A percentile compares a stretch with the other conserved stretches of the same genome.
Evolutionary conservation across 2,797 vertebrate species (phyloP).

Genomic region (Myoxocephalus aenaeus): DNA sequence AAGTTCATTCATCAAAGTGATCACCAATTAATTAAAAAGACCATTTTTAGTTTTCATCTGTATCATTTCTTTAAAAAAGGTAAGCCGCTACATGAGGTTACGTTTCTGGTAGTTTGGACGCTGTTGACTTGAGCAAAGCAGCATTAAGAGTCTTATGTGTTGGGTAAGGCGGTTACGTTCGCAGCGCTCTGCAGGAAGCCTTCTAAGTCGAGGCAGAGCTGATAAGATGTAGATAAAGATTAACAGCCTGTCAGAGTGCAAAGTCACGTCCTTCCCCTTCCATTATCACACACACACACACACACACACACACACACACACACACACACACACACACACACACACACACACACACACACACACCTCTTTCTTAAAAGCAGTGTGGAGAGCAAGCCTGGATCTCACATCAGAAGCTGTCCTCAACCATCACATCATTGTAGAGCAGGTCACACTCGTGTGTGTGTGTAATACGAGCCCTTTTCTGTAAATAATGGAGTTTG

Average conservation of each 20-base stretch:
- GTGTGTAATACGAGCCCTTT: not conserved
- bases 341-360: not conserved
- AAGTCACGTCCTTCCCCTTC: slow-evolving; percentile 60
- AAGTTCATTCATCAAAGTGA: not conserved
- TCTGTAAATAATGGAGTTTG: slow-evolving; percentile 8
- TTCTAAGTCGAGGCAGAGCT: slow-evolving; percentile 20
- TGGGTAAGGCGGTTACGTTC: not conserved
- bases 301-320: not conserved
- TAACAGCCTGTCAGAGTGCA: slow-evolving; percentile 39
- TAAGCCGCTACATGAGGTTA: not conserved
- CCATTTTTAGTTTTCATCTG: not conserved
- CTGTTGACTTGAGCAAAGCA: not conserved
- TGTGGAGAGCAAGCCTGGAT: slow-evolving; percentile 5
- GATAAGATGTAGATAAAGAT: slow-evolving; percentile 51
- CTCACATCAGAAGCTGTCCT: slow-evolving; percentile 11
- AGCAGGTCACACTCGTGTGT: slow-evolving; percentile 5
- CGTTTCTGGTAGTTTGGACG: not conserved
- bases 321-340: slow-evolving; percentile 1
- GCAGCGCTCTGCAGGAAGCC: slow-evolving; percentile 25
- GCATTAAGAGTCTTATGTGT: not conserved
- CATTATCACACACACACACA: slow-evolving; percentile 31
- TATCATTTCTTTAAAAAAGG: not conserved
- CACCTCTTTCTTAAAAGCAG: slow-evolving; percentile 18
- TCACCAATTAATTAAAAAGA: not conserved
- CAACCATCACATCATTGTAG: slow-evolving; percentile 19